Conservation (phyloP, 2,888 invertebrate genomes). For the Plebejus anna region DNA sequence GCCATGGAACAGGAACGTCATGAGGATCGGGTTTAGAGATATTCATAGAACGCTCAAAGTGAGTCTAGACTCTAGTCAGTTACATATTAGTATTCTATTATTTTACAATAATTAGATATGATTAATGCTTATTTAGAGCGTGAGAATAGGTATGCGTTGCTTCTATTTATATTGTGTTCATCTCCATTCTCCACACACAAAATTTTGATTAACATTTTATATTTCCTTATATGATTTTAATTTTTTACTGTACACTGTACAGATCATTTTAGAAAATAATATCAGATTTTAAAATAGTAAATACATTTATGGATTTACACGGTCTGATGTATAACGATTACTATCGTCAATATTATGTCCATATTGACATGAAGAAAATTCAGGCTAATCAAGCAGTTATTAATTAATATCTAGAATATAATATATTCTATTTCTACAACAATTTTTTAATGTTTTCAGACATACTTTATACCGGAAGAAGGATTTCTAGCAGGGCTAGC, state of each 20-base stretch:
- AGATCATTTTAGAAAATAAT: not conserved
- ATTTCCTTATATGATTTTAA: no score
- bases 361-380: not conserved
- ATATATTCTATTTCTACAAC: not conserved
- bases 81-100: not conserved
- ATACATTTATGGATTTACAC: not conserved
- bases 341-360: not conserved
- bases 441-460: slow-evolving; percentile 73
- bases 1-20: slow-evolving; percentile 85
- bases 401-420: not conserved
- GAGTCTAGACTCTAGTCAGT: slow-evolving; percentile 60
- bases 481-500: slow-evolving; percentile 90
- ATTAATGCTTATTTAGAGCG: not conserved
- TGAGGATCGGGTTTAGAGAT: slow-evolving; percentile 89
- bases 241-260: not conserved
- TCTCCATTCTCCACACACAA: not conserved
- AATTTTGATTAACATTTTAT: not conserved
- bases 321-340: not conserved
- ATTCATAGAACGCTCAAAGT: slow-evolving; percentile 90
- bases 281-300: not conserved
- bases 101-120: not conserved
- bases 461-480: slow-evolving; percentile 90
- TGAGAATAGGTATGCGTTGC: not conserved
- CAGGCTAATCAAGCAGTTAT: no score
- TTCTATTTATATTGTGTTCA: not conserved